These are phyloP conservation scores for Harpalus rubripes DNA, from an alignment of 2,888 invertebrate species.

Conservation along the genomic window DNA sequence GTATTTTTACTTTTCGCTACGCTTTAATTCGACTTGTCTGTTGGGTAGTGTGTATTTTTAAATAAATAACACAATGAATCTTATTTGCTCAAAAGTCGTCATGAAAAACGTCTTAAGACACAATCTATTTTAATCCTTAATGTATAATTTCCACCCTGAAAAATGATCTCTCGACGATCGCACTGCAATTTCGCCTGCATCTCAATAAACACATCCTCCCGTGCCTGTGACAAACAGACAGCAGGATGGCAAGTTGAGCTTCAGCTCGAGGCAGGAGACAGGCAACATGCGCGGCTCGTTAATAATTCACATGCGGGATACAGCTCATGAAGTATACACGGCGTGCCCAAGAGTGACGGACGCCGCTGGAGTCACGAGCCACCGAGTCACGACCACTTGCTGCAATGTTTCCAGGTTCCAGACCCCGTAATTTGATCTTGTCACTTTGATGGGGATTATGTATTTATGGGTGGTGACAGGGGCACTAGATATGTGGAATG, in stretches of 20 bases:
- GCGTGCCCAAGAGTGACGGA: conserved; percentile 39
- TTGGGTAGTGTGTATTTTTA: too few relatives aligned
- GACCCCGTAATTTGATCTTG: conserved; percentile 48
- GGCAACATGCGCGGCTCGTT: conserved; percentile 45
- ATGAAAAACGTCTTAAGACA: too few relatives aligned
- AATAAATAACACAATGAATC: too few relatives aligned
- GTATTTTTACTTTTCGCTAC: too few relatives aligned
- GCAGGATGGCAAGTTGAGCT: neutral
- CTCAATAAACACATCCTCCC: conserved; percentile 38
- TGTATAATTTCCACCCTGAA: too few relatives aligned
- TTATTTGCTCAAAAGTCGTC: too few relatives aligned
- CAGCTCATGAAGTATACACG: conserved; percentile 53
- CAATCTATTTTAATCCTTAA: too few relatives aligned
- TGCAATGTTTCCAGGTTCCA: conserved; percentile 12
- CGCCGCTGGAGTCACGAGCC: conserved; percentile 30
- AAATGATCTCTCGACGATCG: too few relatives aligned
- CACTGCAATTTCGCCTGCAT: too few relatives aligned
- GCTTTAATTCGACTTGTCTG: too few relatives aligned
- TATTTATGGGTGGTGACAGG: conserved; percentile 35
- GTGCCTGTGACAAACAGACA: conserved; percentile 38
- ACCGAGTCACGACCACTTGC: conserved; percentile 4
- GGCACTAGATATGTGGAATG: neutral
- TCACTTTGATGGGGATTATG: conserved; percentile 49
- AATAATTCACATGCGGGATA: conserved; percentile 26
- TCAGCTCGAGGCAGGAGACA: conserved; percentile 14